Evolutionary conservation across 2,888 invertebrate genomes (phyloP).

Genomic region (Athetis lepigone): DNA sequence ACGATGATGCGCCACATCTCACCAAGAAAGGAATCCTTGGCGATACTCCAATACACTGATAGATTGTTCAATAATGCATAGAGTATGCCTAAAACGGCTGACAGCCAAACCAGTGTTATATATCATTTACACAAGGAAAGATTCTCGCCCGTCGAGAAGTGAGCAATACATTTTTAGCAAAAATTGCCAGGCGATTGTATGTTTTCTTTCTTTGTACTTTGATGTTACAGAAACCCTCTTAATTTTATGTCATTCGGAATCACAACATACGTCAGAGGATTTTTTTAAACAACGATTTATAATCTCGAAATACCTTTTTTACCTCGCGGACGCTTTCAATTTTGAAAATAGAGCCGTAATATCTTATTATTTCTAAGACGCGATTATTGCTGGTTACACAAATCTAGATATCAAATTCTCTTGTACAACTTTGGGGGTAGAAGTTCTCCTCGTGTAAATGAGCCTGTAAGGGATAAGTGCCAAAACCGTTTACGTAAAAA

Average conservation of each 20-base stretch:
- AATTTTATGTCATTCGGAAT: background rate
- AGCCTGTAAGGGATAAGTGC: slow-evolving; percentile 56
- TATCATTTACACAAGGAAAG: slow-evolving; percentile 14
- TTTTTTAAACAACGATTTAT: background rate
- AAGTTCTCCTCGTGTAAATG: slow-evolving; percentile 10
- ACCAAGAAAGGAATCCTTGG: slow-evolving; percentile 68
- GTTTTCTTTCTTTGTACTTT: no score
- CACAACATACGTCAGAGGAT: background rate
- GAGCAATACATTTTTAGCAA: no score
- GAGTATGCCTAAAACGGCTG: slow-evolving; percentile 64
- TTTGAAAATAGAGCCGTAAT: background rate
- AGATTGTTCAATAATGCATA: slow-evolving; percentile 67
- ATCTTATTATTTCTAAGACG: background rate
- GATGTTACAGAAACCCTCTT: background rate
- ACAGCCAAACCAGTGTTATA: slow-evolving; percentile 57
- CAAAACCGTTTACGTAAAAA: slow-evolving; percentile 68
- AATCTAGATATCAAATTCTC: background rate
- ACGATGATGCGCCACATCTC: slow-evolving; percentile 24
- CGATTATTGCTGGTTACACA: background rate
- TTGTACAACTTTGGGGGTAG: background rate
- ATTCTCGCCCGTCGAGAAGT: background rate
- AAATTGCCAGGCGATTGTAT: background rate
- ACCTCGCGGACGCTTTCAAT: background rate
- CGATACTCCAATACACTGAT: slow-evolving; percentile 68
- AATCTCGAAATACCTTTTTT: background rate